These are phyloP conservation scores for Microdon myrmicae DNA, from an alignment of 2,888 invertebrate genomes.

Conservation along the genomic window DNA sequence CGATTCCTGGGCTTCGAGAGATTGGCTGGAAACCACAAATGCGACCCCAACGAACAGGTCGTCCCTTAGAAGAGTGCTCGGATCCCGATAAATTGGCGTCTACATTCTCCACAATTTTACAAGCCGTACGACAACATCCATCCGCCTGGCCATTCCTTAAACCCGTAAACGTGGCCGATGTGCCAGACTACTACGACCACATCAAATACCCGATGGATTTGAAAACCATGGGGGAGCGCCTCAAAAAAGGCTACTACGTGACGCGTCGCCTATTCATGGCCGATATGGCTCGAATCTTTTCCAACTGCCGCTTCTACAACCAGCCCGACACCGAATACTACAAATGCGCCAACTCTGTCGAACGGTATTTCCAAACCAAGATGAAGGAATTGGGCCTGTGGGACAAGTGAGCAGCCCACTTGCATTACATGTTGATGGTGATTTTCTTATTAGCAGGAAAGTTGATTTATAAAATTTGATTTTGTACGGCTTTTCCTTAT, in stretches of 20 bases:
- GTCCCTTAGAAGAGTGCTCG: slow-evolving; percentile 73
- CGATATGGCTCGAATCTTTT: slow-evolving; percentile 92
- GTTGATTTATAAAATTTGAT: slow-evolving; percentile 15
- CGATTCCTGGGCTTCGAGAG: slow-evolving; percentile 83
- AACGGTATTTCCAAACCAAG: slow-evolving; percentile 89
- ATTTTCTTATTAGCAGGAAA: slow-evolving; percentile 13
- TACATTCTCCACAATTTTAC: slow-evolving; percentile 72
- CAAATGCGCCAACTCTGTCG: slow-evolving; percentile 86
- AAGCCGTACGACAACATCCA: slow-evolving; percentile 77
- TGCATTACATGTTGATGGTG: slow-evolving; percentile 5
- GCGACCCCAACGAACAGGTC: slow-evolving; percentile 65
- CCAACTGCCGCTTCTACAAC: slow-evolving; percentile 93
- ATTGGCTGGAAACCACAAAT: slow-evolving; percentile 79
- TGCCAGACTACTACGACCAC: slow-evolving; percentile 93
- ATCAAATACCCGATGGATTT: slow-evolving; percentile 96
- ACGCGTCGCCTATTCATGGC: slow-evolving; percentile 88
- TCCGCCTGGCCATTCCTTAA: slow-evolving; percentile 93
- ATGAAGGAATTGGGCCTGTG: slow-evolving; percentile 86
- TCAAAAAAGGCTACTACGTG: slow-evolving; percentile 75
- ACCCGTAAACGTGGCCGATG: slow-evolving; percentile 88
- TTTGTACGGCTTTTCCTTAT: too few relatives aligned
- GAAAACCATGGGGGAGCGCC: slow-evolving; percentile 58
- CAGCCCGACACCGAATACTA: slow-evolving; percentile 90
- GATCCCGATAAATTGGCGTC: slow-evolving; percentile 74
- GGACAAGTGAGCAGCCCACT: slow-evolving; percentile 73